Evolutionary conservation across 2,797 vertebrate genomes (phyloP), one percentile per base, ranked within the genome.

Genomic region (Coregonus suidteri): DNA sequence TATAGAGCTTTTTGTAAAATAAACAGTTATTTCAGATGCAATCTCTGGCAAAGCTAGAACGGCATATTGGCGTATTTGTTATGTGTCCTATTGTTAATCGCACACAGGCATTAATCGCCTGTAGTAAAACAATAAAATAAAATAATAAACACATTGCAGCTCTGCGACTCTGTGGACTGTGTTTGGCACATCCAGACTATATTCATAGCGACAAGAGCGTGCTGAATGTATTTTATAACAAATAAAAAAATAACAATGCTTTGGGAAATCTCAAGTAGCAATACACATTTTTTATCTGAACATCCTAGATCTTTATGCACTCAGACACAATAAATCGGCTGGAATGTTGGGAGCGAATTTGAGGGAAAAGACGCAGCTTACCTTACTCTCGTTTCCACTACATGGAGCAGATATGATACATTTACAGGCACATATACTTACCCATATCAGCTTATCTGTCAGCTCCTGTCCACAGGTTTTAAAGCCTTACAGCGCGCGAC

Each of bases 401-500:
- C 64, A 31, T 34, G 31, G 30, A 16, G 14, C 30, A 68, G 66
- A 37, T 68, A 68, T 35, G 34, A 68, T 16, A 35, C 66, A 68
- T 68, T 34, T 16, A 68, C 30, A 68, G 56, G 30, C 66, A 68
- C 59, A 20, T 62, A 64, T 64, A 64, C 59, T 64, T 25, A 64
- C 59, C 20, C 59, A 94, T 95, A 84, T 91, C 93, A 87, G 91
- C 91, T 77, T 90, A 83, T 94, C 86, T 88, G 86, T 93, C 87
- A 88, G 88, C 89, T 92, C 91, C 93, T 90, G 91, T 89, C 91
- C 86, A 92, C 90, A 92, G 89, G 89, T 92, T 91, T 92, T 91
- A 94, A 86, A 91, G 90, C 90, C 91, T 92, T 90, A 86, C 86
- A 67, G 84, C 88, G 91, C 89, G 85, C 88, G 87, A 91, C 90